Percentiles rank a stretch among this genome's conserved stretches.
These are phyloP conservation scores for Eudasyphora cyanicolor DNA, from an alignment of 2,888 invertebrate species.

Conservation along the genomic window DNA sequence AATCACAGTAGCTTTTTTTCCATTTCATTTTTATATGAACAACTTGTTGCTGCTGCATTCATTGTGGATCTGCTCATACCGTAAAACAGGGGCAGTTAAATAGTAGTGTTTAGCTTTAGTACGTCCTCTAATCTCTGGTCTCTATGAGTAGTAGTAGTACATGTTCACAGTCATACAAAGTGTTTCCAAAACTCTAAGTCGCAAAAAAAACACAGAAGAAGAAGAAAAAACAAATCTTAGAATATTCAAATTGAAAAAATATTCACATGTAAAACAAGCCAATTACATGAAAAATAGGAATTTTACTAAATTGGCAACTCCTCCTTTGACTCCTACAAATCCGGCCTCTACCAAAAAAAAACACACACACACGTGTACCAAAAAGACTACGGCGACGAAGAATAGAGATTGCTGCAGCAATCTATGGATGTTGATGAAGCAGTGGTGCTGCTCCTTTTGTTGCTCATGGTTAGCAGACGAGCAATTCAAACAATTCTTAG, in stretches of 20 bases:
- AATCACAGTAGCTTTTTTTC: slow-evolving; percentile 57
- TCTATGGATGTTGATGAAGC: slow-evolving; percentile 1
- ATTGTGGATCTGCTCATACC: background rate
- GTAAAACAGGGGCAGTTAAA: slow-evolving; percentile 14
- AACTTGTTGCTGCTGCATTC: background rate
- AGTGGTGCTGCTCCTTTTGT: slow-evolving; percentile 19
- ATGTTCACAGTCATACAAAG: no score
- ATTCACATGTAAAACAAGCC: slow-evolving; percentile 66
- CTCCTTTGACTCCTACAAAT: slow-evolving; percentile 53
- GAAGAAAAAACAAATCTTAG: no score
- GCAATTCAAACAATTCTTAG: slow-evolving; percentile 56
- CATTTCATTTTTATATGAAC: background rate
- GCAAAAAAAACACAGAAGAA: background rate
- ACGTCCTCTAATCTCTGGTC: background rate
- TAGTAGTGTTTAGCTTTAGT: background rate
- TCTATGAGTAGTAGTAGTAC: no score
- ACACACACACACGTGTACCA: slow-evolving; percentile 30
- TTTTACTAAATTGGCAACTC: slow-evolving; percentile 48
- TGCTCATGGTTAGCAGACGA: background rate
- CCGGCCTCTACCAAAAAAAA: slow-evolving; percentile 40
- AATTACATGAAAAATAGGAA: slow-evolving; percentile 64
- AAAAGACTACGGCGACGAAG: slow-evolving; percentile 34
- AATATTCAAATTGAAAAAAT: slow-evolving; percentile 38
- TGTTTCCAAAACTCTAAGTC: background rate
- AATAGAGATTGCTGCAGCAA: slow-evolving; percentile 12